Evolutionary conservation across 2,888 invertebrate genomes (phyloP), one percentile per base, ranked within the genome.

Genomic region (Athalia cordata): DNA sequence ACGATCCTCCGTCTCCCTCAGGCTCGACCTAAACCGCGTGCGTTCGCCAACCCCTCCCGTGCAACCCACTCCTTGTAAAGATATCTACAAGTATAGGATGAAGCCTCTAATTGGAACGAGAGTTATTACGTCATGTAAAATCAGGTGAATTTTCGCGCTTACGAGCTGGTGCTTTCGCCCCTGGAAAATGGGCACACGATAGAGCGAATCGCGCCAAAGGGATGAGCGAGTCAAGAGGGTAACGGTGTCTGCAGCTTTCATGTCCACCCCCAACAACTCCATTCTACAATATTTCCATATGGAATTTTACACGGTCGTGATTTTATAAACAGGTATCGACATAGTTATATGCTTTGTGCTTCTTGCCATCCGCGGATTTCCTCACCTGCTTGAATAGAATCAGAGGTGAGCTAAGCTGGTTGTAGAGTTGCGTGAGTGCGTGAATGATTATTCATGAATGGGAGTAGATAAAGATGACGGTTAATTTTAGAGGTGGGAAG

Each of bases 71-170:
- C 78, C 79, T 70, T 47, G 29, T 1, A 29, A 0, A 29, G 29
- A 29, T 29, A 29, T 29, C 29, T 29, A 29, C 29, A 29, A 29
- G 29, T 29, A 29, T 49, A 67, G 67, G 59, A 49, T 5, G 47
- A 61, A 76, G 66, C 65, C 74, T 79, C 80, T 80, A 81, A 84
- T 83, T 81, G 75, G 80, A 82, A 84, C 78, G 82, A 78, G 61
- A 70, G 75, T 80, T 81, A 79, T 81, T 79, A 80, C 77, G 77
- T 77, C 70, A 59, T 76, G 76, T n/a, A 78, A 47, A 61, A 74
- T 79, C 77, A 65, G 49, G 78, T 62, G 62, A 64, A n/a, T 75
- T 15, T 62, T 75, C 75, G 13, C 72, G 72, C 72, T 59, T 45
- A 47, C 59, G 45, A 72, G 47, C 43, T 57, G 47, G 59, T 57